Evolutionary conservation across 1,140 invertebrate genomes (phyloP).

Genomic region (Notospermus geniculatus): DNA sequence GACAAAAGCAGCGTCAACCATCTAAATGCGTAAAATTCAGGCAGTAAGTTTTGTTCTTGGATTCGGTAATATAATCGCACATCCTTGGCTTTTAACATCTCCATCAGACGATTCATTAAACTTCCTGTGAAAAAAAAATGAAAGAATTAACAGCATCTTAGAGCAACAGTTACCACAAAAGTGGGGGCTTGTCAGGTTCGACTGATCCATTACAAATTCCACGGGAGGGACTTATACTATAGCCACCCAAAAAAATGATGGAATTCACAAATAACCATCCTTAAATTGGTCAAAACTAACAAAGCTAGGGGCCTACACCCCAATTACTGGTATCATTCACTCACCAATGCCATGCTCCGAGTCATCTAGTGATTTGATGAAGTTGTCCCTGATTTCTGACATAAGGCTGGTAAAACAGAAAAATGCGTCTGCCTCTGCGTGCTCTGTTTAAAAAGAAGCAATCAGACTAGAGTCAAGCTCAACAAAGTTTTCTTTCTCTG

Average conservation of each 20-base stretch:
- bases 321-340: slow-evolving; percentile 5
- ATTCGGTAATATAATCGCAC: slow-evolving; percentile 72
- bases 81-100: slow-evolving; percentile 76
- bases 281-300: too few relatives aligned
- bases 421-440: slow-evolving; percentile 96
- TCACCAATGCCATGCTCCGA: slow-evolving; percentile 66
- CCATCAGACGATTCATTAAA: slow-evolving; percentile 65
- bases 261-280: too few relatives aligned
- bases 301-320: too few relatives aligned
- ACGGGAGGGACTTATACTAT: too few relatives aligned
- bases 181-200: too few relatives aligned
- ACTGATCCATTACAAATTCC: too few relatives aligned
- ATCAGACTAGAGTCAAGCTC: slow-evolving; percentile 16
- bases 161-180: too few relatives aligned
- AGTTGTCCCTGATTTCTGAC: slow-evolving; percentile 96
- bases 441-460: slow-evolving; percentile 63
- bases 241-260: too few relatives aligned
- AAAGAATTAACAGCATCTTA: background rate
- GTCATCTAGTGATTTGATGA: slow-evolving; percentile 89
- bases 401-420: slow-evolving; percentile 97
- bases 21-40: slow-evolving; percentile 95
- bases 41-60: slow-evolving; percentile 78
- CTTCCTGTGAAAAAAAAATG: slow-evolving; percentile 33
- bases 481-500: background rate
- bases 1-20: slow-evolving; percentile 96